phyloP scores from a whole-genome alignment of 2,888 invertebrate genomes.

The Ichneumon xanthorius region DNA sequence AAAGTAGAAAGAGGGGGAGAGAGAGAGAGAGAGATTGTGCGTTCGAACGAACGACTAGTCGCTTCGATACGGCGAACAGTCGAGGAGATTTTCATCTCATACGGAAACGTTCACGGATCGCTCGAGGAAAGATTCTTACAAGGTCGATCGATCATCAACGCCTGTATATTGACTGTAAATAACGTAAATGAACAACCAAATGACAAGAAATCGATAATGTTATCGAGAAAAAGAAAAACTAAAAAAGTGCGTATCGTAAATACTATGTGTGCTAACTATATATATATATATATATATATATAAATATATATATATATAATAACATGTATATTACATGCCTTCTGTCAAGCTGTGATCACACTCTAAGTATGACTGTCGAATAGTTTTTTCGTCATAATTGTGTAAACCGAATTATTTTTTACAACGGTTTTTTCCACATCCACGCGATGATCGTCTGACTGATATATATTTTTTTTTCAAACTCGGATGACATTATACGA shows the following conservation, averaged over 20 bases:
- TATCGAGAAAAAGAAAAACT: background rate
- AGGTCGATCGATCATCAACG: constrained; percentile 11
- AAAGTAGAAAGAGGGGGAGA: background rate
- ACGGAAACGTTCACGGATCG: background rate
- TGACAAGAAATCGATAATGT: constrained; percentile 3
- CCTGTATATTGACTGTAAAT: constrained; percentile 27
- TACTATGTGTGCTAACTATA: constrained; percentile 15
- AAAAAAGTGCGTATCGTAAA: constrained; percentile 10
- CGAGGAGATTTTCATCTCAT: constrained; percentile 14
- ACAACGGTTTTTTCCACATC: background rate
- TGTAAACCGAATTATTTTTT: constrained; percentile 38
- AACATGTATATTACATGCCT: constrained; percentile 80
- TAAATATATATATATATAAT: constrained; percentile 31
- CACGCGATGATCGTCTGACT: constrained; percentile 16
- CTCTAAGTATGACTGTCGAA: constrained; percentile 76
- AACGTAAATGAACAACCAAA: constrained; percentile 25
- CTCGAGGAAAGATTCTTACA: background rate
- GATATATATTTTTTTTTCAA: constrained; percentile 18
- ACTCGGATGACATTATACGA: background rate
- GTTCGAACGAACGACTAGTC: background rate
- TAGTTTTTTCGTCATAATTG: constrained; percentile 24
- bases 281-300: background rate
- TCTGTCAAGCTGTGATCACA: constrained; percentile 83
- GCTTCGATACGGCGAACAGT: background rate
- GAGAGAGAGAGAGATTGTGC: constrained; percentile 12